Evolutionary conservation across 1,140 invertebrate species (phyloP).

Genomic region (Drosophila arizonae): DNA sequence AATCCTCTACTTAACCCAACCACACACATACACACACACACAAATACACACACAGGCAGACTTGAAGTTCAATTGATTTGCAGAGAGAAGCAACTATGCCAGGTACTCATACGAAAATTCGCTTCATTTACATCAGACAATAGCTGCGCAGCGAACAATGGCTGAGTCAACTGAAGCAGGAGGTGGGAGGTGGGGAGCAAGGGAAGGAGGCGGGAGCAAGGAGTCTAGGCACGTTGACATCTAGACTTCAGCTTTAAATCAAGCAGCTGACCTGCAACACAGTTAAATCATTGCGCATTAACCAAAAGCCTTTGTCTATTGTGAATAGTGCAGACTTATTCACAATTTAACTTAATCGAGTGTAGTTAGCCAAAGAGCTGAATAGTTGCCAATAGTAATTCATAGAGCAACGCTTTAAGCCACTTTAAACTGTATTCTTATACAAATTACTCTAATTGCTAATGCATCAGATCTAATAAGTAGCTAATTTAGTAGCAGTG

Average conservation of each 20-base stretch:
- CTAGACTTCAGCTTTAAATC: slow-evolving; percentile 34
- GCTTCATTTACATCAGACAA: slow-evolving; percentile 75
- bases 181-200: neutral
- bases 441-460: too few species aligned
- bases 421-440: too few species aligned
- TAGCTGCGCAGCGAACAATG: slow-evolving; percentile 61
- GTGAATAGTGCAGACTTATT: neutral
- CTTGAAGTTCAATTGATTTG: slow-evolving; percentile 66
- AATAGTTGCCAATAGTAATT: neutral
- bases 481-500: too few species aligned
- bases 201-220: neutral
- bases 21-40: neutral
- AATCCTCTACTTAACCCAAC: slow-evolving; percentile 38
- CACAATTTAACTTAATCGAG: slow-evolving; percentile 6
- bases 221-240: slow-evolving; percentile 12
- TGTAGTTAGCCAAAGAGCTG: too few species aligned
- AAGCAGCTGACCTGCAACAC: slow-evolving; percentile 23
- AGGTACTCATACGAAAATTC: slow-evolving; percentile 62
- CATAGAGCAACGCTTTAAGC: neutral
- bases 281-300: slow-evolving; percentile 22
- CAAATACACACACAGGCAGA: neutral
- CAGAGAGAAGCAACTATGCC: slow-evolving; percentile 62
- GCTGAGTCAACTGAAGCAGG: slow-evolving; percentile 25
- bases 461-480: too few species aligned
- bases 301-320: slow-evolving; percentile 11